phyloP scores from a whole-genome alignment of 2,888 invertebrate genomes.

The Pogonocherus hispidulus region DNA sequence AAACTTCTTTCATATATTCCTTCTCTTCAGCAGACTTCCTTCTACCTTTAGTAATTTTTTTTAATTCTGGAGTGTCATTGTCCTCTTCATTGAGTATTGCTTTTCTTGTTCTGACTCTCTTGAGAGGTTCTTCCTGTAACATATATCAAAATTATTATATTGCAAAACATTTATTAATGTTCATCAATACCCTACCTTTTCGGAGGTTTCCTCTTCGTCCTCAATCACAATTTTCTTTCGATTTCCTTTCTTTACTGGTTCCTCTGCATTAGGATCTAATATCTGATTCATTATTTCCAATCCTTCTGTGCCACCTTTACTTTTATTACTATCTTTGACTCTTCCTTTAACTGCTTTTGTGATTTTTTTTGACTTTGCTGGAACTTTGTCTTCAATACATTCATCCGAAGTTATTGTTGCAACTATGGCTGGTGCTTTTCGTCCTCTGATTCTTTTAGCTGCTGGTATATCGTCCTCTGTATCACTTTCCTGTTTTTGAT shows the following conservation, averaged over 20 bases:
- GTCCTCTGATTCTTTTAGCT: too few species aligned
- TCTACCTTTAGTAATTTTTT: slow-evolving; percentile 12
- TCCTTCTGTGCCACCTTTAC: not conserved
- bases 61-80: not conserved
- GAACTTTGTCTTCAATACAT: too few species aligned
- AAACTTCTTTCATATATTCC: not conserved
- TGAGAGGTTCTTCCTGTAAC: not conserved
- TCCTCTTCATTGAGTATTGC: not conserved
- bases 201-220: slow-evolving; percentile 9
- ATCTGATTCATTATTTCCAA: not conserved
- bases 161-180: too few species aligned
- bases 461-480: too few species aligned
- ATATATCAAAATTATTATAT: too few species aligned
- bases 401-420: too few species aligned
- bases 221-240: not conserved
- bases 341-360: too few species aligned
- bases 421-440: too few species aligned
- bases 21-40: slow-evolving; percentile 5
- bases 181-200: too few species aligned
- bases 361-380: too few species aligned
- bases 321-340: too few species aligned
- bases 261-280: not conserved
- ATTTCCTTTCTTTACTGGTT: not conserved
- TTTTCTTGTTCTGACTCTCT: not conserved
- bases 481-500: too few species aligned